Evolutionary conservation across 2,888 invertebrate genomes (phyloP).

Genomic region (Megaustenia siamemsis): DNA sequence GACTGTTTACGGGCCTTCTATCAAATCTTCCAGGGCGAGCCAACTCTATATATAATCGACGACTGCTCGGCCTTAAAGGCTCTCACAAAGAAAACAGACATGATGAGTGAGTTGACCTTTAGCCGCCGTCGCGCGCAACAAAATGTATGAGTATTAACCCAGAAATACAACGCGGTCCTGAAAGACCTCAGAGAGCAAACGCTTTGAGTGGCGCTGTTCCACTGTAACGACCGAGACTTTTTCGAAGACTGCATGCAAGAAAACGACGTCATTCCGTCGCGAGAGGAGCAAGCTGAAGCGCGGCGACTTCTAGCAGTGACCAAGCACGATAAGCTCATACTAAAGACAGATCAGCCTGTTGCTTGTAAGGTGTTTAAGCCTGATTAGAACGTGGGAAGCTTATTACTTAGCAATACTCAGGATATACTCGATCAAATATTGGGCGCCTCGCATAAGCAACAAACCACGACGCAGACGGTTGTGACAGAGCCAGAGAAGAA

Average conservation of each 20-base stretch:
- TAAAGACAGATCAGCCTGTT: background rate
- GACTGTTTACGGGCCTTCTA: too few relatives aligned
- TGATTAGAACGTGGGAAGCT: too few relatives aligned
- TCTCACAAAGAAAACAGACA: background rate
- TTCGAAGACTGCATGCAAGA: constrained; percentile 6
- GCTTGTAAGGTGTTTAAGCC: background rate
- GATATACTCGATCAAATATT: too few relatives aligned
- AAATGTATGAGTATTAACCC: background rate
- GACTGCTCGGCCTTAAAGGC: too few relatives aligned
- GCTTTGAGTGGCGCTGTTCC: background rate
- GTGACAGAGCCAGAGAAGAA: too few relatives aligned
- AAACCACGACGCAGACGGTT: too few relatives aligned
- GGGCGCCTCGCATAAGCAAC: too few relatives aligned
- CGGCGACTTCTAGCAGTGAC: background rate
- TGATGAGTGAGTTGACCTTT: background rate
- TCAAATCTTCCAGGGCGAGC: too few relatives aligned
- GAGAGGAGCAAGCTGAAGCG: background rate
- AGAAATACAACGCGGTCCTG: constrained; percentile 7
- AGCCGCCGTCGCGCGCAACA: background rate
- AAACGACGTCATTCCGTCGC: background rate
- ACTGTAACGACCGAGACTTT: background rate
- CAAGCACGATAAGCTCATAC: background rate
- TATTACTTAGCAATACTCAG: too few relatives aligned
- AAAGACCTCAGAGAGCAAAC: background rate
- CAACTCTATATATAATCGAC: too few relatives aligned